Evolutionary conservation across 2,113 vertebrate genomes (phyloP), one percentile per base, ranked within the genome.

Genomic region (Triplophysa siluroides): DNA sequence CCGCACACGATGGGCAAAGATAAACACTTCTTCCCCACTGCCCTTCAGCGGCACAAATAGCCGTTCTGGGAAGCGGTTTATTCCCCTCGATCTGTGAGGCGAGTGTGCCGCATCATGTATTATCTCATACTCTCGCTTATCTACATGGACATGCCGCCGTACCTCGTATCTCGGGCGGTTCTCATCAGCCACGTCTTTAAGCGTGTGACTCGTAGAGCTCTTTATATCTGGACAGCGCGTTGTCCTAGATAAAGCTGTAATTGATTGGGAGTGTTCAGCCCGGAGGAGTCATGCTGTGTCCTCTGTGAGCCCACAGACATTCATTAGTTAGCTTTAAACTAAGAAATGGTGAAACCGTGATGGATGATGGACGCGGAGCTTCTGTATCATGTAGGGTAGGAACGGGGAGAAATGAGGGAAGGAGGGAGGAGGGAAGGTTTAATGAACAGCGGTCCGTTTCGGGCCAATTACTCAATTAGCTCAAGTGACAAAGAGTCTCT

Each of bases 221-320:
- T 61, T 52, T 64, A 26, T 69, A 71, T 75, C 70, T 23, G 58
- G 69, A 11, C 5, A 52, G 33, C 72, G 78, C 33, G 78, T 79
- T 88, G 86, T 88, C 84, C 86, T 68, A 69, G 61, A 78, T 83
- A 85, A 83, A 80, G 78, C 54, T 0, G 41, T 84, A 85, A 91
- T 89, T 84, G 85, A 90, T 90, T 73, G 60, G 69, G 83, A 81
- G 83, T 86, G 79, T 89, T 88, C 72, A 87, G 87, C 81, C 75
- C 81, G 70, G 26, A 69, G 79, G 68, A 80, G 74, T 68, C 80
- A 75, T 12, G 70, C 85, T 84, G 85, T 81, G 84, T 89, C 84
- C 81, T 83, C 80, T 8, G 81, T 82, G 75, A 81, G 82, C 87
- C 85, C 9, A 14, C 79, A 82, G 85, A 83, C 73, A 65, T 83